Evolutionary conservation across 2,113 vertebrate genomes (phyloP).

Genomic region (Monopterus albus): DNA sequence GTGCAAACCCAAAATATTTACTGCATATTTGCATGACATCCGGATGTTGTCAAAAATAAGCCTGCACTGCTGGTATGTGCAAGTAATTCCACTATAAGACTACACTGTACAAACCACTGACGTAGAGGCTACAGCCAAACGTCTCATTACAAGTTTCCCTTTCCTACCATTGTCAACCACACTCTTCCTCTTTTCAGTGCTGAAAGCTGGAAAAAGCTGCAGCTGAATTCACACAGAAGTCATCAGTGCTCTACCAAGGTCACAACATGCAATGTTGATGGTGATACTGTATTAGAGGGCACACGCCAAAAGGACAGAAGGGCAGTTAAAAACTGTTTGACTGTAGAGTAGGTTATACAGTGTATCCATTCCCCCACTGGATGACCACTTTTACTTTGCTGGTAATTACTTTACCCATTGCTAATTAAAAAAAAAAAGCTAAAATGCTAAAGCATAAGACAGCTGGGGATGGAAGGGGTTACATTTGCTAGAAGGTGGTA

Average conservation of each 20-base stretch:
- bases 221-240: constrained; percentile 27
- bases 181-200: constrained; percentile 53
- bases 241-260: constrained; percentile 32
- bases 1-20: background rate
- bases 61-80: background rate
- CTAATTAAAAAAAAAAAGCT: too few relatives aligned
- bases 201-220: constrained; percentile 61
- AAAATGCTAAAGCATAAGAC: too few relatives aligned
- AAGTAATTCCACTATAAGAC: background rate
- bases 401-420: too few relatives aligned
- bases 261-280: background rate
- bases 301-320: too few relatives aligned
- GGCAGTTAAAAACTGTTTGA: too few relatives aligned
- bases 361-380: too few relatives aligned
- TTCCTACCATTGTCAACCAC: constrained; percentile 78
- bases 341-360: too few relatives aligned
- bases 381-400: too few relatives aligned
- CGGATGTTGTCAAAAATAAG: background rate
- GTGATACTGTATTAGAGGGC: constrained; percentile 26
- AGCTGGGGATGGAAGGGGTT: too few relatives aligned
- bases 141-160: constrained; percentile 66
- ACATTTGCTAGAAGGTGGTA: too few relatives aligned
- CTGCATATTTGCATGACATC: background rate
- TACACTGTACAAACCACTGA: background rate
- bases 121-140: constrained; percentile 14